Percentiles rank a stretch among this genome's conserved stretches.
These are phyloP conservation scores for Xenopus tropicalis DNA, from an alignment of 2,113 vertebrate genomes.

Conservation along the genomic window UCB_Xtro_10.0 CM004450.2:88870001-88870500, in stretches of 20 bases:
- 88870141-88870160: not conserved
- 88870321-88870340: constrained; percentile 58
- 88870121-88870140: not conserved
- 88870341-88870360: constrained; percentile 36
- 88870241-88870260: constrained; percentile 52
- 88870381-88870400: constrained; percentile 10
- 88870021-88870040: too few species aligned
- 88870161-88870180: constrained; percentile 47
- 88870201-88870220: constrained; percentile 51
- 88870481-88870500: too few species aligned
- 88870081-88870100: not conserved
- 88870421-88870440: too few species aligned
- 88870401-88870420: too few species aligned
- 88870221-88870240: constrained; percentile 50
- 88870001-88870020: too few species aligned
- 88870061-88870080: too few species aligned
- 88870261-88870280: constrained; percentile 57
- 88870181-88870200: constrained; percentile 57
- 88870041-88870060: too few species aligned
- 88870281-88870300: constrained; percentile 54
- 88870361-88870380: constrained; percentile 42
- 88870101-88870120: not conserved
- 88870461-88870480: constrained; percentile 41
- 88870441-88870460: constrained; percentile 22
- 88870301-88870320: constrained; percentile 56